These are phyloP conservation scores for Acropora tenuis DNA, from an alignment of 64 coral and sea anemone species.

Conservation along the genomic window DNA sequence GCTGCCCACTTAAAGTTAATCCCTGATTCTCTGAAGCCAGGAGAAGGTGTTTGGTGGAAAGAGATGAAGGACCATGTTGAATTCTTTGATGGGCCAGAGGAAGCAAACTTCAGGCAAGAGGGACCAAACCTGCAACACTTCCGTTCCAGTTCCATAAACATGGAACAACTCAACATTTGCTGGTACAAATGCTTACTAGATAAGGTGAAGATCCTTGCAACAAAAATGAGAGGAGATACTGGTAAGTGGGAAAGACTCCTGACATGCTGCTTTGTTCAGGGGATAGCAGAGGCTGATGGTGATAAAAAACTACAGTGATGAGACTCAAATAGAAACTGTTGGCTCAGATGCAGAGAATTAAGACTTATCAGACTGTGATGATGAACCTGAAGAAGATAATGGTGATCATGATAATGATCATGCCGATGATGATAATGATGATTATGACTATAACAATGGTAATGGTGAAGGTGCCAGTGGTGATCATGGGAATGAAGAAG, in stretches of 20 bases:
- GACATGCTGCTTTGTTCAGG: background rate
- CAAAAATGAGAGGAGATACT: constrained; percentile 11
- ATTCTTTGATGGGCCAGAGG: constrained; percentile 19
- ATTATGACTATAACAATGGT: no score
- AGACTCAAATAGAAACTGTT: background rate
- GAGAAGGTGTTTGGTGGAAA: constrained; percentile 53
- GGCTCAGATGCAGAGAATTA: background rate
- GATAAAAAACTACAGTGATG: background rate
- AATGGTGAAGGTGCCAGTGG: background rate
- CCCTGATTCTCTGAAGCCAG: constrained; percentile 28
- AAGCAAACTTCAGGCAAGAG: background rate
- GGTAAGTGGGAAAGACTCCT: constrained; percentile 20
- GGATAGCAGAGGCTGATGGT: background rate
- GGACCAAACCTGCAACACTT: constrained; percentile 55
- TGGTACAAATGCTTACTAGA: constrained; percentile 46
- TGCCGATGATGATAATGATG: no score
- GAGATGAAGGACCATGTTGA: background rate
- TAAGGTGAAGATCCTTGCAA: constrained; percentile 7
- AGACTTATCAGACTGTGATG: background rate
- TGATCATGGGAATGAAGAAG: background rate
- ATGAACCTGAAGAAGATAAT: background rate
- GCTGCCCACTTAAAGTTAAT: constrained; percentile 44
- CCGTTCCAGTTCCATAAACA: constrained; percentile 28
- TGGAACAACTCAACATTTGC: constrained; percentile 38
- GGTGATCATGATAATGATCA: no score